Evolutionary conservation across 1,140 invertebrate species (phyloP), one percentile per base, ranked within the genome.

Genomic region (Drosophila lacertosa): DNA sequence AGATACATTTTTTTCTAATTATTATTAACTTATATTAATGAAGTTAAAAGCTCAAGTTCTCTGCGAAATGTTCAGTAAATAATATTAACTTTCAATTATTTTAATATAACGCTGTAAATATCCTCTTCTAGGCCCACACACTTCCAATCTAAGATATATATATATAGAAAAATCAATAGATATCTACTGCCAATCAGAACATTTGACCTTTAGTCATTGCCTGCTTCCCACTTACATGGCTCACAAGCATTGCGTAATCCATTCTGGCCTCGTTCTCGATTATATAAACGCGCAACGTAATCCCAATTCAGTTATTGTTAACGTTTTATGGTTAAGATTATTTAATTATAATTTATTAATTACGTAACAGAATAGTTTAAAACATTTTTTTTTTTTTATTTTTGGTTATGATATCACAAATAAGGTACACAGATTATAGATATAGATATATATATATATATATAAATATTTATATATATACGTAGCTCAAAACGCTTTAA

Each of bases 371-470:
- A 73, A 58, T 59, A 72, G 32, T 77, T 77, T 66, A 71, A 82
- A 68, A 65, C 51, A 62, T 47, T n/a, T 47, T 47, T 68, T 53
- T 29, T 60, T 50, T 55, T 39, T 77, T 64, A 35, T 63, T 59
- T 69, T 74, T 50, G 73, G 71, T 82, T 82, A 82, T 70, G 74
- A 88, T 88, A 88, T 88, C 82, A 88, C 82, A 88, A 88, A 88
- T 82, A 82, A 88, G 82, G 82, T 88, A 88, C 82, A 88, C 82
- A 81, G 82, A 86, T 86, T 68, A 74, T 59, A 78, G 65, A 83
- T 80, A 70, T 51, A 54, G 54, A 18, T 18, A 15, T 80, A 65
- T 62, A 53, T 63, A 35, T 15, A 39, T 65, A 77, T 80, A 63
- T 62, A 54, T n/a, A n/a, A n/a, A n/a, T n/a, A 18, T 18, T 11